Percentiles rank a stretch among this genome's conserved stretches.
These are phyloP conservation scores for Gymnocephalus cernua DNA, from an alignment of 2,113 vertebrate species.

Conservation along the genomic window DNA sequence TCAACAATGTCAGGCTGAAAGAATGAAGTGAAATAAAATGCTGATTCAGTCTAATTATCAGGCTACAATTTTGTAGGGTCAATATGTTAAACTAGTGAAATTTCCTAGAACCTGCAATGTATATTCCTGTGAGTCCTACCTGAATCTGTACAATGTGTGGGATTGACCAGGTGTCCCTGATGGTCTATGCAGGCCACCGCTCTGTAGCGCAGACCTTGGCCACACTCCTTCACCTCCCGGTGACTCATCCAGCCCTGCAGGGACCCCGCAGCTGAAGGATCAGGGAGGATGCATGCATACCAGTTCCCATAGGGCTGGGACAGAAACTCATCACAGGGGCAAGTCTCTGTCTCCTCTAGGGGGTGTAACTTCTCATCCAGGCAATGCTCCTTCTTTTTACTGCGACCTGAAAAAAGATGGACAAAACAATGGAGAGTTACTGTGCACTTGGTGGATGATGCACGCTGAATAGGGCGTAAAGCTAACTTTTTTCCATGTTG, in stretches of 20 bases:
- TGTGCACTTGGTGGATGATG: not conserved
- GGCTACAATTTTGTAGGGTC: not conserved
- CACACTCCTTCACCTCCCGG: constrained; percentile 85
- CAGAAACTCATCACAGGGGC: constrained; percentile 88
- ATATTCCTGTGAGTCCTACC: constrained; percentile 81
- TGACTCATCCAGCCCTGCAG: constrained; percentile 70
- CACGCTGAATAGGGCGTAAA: not conserved
- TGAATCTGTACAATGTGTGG: constrained; percentile 86
- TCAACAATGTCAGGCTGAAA: not conserved
- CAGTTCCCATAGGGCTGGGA: constrained; percentile 92
- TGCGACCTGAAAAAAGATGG: constrained; percentile 86
- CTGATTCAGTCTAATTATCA: not conserved
- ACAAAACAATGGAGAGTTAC: constrained; percentile 26
- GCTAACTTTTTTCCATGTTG: not conserved
- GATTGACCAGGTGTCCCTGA: constrained; percentile 86
- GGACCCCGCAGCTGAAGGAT: constrained; percentile 49
- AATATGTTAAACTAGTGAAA: not conserved
- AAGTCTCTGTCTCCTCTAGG: constrained; percentile 87
- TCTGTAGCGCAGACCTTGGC: constrained; percentile 87
- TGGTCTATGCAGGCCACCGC: constrained; percentile 89
- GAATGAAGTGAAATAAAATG: not conserved
- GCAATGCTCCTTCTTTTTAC: constrained; percentile 94
- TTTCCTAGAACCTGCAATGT: not conserved
- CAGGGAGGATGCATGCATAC: constrained; percentile 91
- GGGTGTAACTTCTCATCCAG: constrained; percentile 87